These are phyloP conservation scores for Hepsetus odoe DNA, from an alignment of 2,113 vertebrate species.

Conservation along the genomic window DNA sequence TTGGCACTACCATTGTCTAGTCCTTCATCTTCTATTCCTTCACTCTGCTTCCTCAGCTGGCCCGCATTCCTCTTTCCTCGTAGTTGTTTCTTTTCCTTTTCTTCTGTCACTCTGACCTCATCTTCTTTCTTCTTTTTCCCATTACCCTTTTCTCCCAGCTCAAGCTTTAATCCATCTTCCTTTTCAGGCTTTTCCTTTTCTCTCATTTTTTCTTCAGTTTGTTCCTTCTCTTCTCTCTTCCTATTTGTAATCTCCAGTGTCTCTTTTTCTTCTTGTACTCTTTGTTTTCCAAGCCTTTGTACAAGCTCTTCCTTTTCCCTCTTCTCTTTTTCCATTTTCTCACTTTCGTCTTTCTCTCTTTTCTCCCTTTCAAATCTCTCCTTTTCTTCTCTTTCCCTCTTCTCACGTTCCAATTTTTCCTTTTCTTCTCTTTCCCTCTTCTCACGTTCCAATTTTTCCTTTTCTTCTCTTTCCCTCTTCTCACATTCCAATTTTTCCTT, in stretches of 20 bases:
- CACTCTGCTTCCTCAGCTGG: background rate
- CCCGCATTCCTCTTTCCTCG: background rate
- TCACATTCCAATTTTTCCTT: constrained; percentile 28
- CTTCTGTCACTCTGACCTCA: background rate
- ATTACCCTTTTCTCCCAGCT: constrained; percentile 1
- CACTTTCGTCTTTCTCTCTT: constrained; percentile 17
- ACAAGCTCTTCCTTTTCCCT: background rate
- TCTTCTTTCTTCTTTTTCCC: constrained; percentile 44
- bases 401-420: constrained; percentile 37
- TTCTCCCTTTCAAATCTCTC: constrained; percentile 18
- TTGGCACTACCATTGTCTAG: background rate
- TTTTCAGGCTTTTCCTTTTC: constrained; percentile 10
- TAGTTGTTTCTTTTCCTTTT: constrained; percentile 24
- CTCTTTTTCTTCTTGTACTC: constrained; percentile 21
- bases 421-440: constrained; percentile 8
- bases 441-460: constrained; percentile 2
- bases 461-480: constrained; percentile 10
- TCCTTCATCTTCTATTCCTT: background rate
- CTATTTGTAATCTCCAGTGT: constrained; percentile 26
- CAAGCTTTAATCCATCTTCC: no score
- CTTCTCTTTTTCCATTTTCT: constrained; percentile 13
- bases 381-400: background rate
- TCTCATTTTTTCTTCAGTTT: background rate
- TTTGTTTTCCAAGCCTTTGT: constrained; percentile 1
- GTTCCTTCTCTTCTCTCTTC: constrained; percentile 26